A percentile compares a stretch with the other conserved stretches of the same genome.
Conservation (phyloP, 2,888 invertebrate genomes). For the Sipunculus nudus region DNA sequence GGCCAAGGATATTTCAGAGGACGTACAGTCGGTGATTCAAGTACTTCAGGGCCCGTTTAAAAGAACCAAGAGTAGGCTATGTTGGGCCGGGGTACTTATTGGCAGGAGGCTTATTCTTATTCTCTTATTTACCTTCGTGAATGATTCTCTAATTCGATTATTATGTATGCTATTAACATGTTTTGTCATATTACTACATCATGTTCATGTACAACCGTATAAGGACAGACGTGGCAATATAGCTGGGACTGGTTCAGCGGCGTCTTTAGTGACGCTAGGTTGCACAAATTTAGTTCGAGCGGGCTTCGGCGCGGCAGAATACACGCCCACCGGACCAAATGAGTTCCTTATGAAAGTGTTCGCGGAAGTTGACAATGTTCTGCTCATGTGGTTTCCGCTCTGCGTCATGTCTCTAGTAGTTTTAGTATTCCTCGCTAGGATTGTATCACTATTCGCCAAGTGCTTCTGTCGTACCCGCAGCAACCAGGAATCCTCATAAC, state of each 20-base stretch:
- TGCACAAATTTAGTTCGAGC: slow-evolving; percentile 40
- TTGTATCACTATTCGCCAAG: not conserved
- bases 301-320: slow-evolving; percentile 43
- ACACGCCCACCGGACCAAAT: slow-evolving; percentile 40
- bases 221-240: slow-evolving; percentile 34
- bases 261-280: slow-evolving; percentile 36
- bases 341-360: slow-evolving; percentile 36
- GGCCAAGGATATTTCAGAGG: no score
- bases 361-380: slow-evolving; percentile 33
- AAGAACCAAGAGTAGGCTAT: slow-evolving; percentile 16
- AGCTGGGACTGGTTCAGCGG: slow-evolving; percentile 38
- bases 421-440: slow-evolving; percentile 13
- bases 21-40: slow-evolving; percentile 22
- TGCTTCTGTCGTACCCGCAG: no score
- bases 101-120: slow-evolving; percentile 36
- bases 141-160: slow-evolving; percentile 37
- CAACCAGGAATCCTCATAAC: no score
- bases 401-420: slow-evolving; percentile 17
- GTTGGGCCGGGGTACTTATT: slow-evolving; percentile 43
- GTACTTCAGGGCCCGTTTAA: slow-evolving; percentile 40
- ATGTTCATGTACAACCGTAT: slow-evolving; percentile 43
- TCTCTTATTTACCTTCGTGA: slow-evolving; percentile 39
- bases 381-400: slow-evolving; percentile 37
- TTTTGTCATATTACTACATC: slow-evolving; percentile 39
- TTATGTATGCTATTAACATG: slow-evolving; percentile 38